phyloP scores from a whole-genome alignment of 1,140 invertebrate species.

The Microplitis mediator region DNA sequence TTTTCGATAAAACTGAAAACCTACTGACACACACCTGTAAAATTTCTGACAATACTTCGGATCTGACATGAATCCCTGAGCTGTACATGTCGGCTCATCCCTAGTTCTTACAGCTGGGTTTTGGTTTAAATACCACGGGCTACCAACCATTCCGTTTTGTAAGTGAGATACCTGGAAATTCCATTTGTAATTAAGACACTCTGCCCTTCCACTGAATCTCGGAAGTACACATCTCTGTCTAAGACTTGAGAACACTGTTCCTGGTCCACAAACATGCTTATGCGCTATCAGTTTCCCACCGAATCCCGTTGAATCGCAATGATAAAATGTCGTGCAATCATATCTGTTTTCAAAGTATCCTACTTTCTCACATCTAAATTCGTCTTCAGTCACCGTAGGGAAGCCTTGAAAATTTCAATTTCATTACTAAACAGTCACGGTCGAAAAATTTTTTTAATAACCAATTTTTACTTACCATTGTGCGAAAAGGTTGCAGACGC shows the following conservation, averaged over 20 bases:
- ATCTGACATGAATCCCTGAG: conserved; percentile 54
- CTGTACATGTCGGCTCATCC: not conserved
- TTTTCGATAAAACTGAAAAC: conserved; percentile 60
- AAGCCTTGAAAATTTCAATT: too few species aligned
- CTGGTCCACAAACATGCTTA: not conserved
- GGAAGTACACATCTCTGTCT: not conserved
- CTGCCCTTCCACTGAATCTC: not conserved
- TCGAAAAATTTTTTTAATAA: too few species aligned
- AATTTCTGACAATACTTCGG: conserved; percentile 72
- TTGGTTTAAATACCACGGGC: too few species aligned
- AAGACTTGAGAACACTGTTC: not conserved
- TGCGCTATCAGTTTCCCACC: not conserved
- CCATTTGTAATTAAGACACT: not conserved
- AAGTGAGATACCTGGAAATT: not conserved
- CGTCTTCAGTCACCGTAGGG: not conserved
- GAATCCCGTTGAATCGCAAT: not conserved
- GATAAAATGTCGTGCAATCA: not conserved
- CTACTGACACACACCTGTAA: conserved; percentile 71
- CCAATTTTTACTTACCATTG: too few species aligned
- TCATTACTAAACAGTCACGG: too few species aligned
- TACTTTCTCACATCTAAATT: not conserved
- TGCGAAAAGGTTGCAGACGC: too few species aligned
- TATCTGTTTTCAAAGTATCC: not conserved
- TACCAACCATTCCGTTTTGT: too few species aligned
- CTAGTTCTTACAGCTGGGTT: too few species aligned